Conservation (phyloP, 1,140 invertebrate species). For the Procambarus virginalis region DNA sequence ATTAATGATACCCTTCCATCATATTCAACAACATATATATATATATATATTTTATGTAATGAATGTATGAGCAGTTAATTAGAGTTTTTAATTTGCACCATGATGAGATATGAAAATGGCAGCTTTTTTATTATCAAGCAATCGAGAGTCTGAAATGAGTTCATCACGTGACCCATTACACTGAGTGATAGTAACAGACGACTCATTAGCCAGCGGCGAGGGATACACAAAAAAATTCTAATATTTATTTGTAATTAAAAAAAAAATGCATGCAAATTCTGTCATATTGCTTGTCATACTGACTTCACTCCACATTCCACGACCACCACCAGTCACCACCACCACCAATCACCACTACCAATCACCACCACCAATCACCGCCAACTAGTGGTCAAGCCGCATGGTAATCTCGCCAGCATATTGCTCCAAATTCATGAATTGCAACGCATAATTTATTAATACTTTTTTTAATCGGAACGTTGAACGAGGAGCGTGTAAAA, state of each 20-base stretch:
- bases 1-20: too few relatives aligned
- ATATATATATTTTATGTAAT: background rate
- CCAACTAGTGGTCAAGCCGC: too few relatives aligned
- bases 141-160: background rate
- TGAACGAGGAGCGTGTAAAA: too few relatives aligned
- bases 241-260: background rate
- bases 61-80: background rate
- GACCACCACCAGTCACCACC: too few relatives aligned
- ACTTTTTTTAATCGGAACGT: too few relatives aligned
- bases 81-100: background rate
- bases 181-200: background rate
- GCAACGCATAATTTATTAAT: too few relatives aligned
- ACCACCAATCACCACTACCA: too few relatives aligned
- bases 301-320: background rate
- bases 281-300: background rate
- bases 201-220: background rate
- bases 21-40: too few relatives aligned
- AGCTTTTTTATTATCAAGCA: background rate
- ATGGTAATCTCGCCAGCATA: too few relatives aligned
- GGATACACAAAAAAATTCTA: background rate
- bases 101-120: slow-evolving; percentile 8
- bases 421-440: too few relatives aligned
- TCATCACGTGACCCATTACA: slow-evolving; percentile 9
- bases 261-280: background rate
- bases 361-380: too few relatives aligned